phyloP scores from a whole-genome alignment of 1,140 invertebrate species.

The Diuraphis noxia region DNA sequence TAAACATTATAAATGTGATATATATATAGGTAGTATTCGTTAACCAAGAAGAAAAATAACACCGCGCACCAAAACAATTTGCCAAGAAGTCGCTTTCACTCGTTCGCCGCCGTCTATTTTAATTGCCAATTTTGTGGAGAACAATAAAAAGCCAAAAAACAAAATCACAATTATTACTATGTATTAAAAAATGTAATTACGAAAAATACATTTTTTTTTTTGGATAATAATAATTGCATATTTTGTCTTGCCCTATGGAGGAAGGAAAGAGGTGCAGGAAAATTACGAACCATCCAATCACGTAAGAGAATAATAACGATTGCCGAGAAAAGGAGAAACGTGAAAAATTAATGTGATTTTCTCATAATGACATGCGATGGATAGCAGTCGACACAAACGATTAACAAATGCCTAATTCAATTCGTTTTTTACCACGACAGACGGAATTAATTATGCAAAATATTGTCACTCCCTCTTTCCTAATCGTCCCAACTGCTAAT shows the following conservation, averaged over 20 bases:
- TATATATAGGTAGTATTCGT: not conserved
- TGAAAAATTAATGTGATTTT: not conserved
- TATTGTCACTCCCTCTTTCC: not conserved
- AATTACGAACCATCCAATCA: not conserved
- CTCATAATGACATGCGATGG: not conserved
- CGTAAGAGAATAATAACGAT: not conserved
- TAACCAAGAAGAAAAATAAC: slow-evolving; percentile 6
- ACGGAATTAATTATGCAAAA: not conserved
- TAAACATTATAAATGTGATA: not conserved
- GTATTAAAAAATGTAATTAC: slow-evolving; percentile 3
- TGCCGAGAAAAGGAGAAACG: not conserved
- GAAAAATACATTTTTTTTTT: not conserved
- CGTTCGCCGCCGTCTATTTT: not conserved
- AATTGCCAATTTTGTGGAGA: slow-evolving; percentile 24
- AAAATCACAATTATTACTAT: not conserved
- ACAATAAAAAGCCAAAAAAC: slow-evolving; percentile 15
- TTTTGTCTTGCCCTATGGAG: not conserved
- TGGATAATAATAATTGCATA: slow-evolving; percentile 17
- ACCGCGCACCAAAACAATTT: slow-evolving; percentile 22
- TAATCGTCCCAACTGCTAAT: not conserved
- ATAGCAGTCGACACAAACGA: not conserved
- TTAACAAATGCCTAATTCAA: not conserved
- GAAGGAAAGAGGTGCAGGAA: not conserved
- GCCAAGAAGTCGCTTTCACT: slow-evolving; percentile 25
- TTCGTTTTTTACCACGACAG: not conserved